phyloP scores from a whole-genome alignment of 2,888 invertebrate species.

The Aricia artaxerxes region DNA sequence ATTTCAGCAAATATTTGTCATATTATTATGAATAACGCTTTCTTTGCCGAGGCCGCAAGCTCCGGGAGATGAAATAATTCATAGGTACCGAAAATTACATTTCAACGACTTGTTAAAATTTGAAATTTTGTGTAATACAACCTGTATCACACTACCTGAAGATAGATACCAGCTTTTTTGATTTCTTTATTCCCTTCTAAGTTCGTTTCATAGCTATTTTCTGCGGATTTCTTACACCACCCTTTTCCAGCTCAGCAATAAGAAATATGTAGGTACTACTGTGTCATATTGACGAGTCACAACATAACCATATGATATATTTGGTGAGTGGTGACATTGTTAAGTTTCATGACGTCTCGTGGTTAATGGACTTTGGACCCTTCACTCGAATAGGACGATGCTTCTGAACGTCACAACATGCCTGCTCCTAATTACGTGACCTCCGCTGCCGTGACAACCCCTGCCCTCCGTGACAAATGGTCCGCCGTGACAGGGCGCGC shows the following conservation, averaged over 20 bases:
- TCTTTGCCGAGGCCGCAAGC: background rate
- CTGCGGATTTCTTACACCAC: no score
- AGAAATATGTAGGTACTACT: no score
- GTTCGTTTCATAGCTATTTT: no score
- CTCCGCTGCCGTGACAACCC: background rate
- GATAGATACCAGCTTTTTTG: no score
- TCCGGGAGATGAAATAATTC: background rate
- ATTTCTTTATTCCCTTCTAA: no score
- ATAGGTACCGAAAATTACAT: background rate
- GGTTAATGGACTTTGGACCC: background rate
- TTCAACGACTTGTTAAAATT: background rate
- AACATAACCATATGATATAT: no score
- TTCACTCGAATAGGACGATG: background rate
- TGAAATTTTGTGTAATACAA: no score
- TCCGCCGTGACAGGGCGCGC: background rate
- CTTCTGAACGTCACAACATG: background rate
- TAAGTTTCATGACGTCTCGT: background rate
- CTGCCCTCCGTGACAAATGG: conserved; percentile 4
- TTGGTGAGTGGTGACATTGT: no score
- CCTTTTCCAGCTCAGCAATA: no score
- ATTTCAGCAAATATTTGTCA: conserved; percentile 23
- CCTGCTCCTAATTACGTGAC: background rate
- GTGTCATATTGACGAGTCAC: no score
- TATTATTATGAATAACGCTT: background rate
- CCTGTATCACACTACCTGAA: no score